Base-by-base conservation (phyloP, 1,140 invertebrate genomes). In the Cephus cinctus region DNA sequence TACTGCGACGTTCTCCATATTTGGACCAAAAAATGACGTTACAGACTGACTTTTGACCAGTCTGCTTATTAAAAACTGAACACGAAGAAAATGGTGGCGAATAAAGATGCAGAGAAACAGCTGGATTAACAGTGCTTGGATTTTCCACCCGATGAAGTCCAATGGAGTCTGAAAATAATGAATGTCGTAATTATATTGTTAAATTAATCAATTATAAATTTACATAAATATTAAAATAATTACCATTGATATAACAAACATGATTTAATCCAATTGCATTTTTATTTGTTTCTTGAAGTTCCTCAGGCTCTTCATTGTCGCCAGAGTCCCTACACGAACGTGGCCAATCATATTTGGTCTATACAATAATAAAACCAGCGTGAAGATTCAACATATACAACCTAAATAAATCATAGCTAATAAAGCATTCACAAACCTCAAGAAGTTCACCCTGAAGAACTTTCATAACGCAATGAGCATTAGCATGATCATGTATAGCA, bases 381-480 rank as follows among this genome's bases (percentile, higher is more conserved):
- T 25, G 2, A 34, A 15, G 11, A 35, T 4, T 38, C n/a, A n/a
- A n/a, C n/a, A n/a, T n/a, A n/a, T 15, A 32, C 0, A 47, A 30
- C 20, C 5, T 2, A 4, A 16, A 20, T 25, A 2, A 3, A 47
- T 8, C 5, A 47, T 5, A 16, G 43, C 43, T 34, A 32, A 9
- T 31, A 43, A 43, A 43, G 30, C 41, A 31, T 25, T 34, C 14
- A 22, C 32, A 6, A 35, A 85, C 81, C 79, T 89, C 87, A 25
- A 81, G 80, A 14, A 90, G 68, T 54, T 82, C 83, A 8, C 88
- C 88, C 47, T 87, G 83, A 0, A 90, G 77, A 43, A 89, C 81
- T 79, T 98, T 99, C 90, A 99, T 96, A 63, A 99, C 96, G 69
- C 97, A 99, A 67, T 99, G 95, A 0, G 95, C 86, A 62, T 97